Conservation (phyloP, 2,113 vertebrate species). For the Dolichotis patagonum region DNA sequence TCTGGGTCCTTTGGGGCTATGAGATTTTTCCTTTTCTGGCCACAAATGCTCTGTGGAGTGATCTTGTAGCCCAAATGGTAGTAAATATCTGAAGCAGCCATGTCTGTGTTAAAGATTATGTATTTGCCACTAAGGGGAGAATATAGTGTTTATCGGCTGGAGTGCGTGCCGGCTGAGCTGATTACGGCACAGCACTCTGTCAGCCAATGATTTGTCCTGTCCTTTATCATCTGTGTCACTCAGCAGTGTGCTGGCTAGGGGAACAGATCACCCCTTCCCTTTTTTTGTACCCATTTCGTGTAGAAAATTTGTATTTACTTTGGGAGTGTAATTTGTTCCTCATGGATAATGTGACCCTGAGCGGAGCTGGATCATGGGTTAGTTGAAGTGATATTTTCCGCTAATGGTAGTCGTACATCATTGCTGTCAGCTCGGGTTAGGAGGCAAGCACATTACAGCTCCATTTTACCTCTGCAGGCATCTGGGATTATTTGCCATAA, state of each 20-base stretch:
- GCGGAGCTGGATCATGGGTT: constrained; percentile 99
- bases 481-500: constrained; percentile 99
- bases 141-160: constrained; percentile 90
- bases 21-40: neutral
- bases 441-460: constrained; percentile 99
- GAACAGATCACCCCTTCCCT: constrained; percentile 86
- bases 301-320: constrained; percentile 99
- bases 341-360: constrained; percentile 99
- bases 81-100: constrained; percentile 85
- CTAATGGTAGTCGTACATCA: constrained; percentile 99
- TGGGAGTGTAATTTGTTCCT: constrained; percentile 99
- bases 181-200: constrained; percentile 88
- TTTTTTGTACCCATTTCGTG: constrained; percentile 91
- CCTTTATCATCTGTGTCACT: constrained; percentile 95
- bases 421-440: constrained; percentile 99
- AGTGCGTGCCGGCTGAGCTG: constrained; percentile 88
- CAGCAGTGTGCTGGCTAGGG: constrained; percentile 87
- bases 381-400: constrained; percentile 99
- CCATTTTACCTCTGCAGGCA: constrained; percentile 99
- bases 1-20: neutral
- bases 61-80: constrained; percentile 82
- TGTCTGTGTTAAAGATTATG: constrained; percentile 88
- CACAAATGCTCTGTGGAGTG: neutral
- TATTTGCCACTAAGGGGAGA: constrained; percentile 87
- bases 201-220: constrained; percentile 91